phyloP scores from a whole-genome alignment of 2,113 vertebrate genomes.

The Pachycephala philippinensis region DNA sequence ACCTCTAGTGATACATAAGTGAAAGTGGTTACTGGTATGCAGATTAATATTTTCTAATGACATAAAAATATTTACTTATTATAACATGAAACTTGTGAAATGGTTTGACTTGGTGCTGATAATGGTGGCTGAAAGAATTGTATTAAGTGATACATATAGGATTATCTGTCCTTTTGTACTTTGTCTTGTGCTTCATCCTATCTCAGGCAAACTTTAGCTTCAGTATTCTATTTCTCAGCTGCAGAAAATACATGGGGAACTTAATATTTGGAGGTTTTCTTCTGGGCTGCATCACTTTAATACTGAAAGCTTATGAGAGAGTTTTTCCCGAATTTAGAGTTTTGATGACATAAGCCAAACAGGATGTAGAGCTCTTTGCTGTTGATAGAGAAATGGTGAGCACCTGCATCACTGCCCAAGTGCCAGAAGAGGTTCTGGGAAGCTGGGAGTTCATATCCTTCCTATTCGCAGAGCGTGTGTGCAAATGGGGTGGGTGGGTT shows the following conservation, averaged over 20 bases:
- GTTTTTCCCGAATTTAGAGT: neutral
- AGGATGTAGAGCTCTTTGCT: neutral
- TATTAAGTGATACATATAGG: neutral
- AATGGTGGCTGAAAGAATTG: neutral
- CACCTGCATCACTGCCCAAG: neutral
- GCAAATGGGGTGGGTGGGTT: neutral
- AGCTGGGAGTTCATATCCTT: neutral
- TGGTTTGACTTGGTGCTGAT: neutral
- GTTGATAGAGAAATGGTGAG: neutral
- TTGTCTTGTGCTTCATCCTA: neutral
- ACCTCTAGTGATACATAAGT: neutral
- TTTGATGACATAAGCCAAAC: neutral
- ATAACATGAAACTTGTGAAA: neutral
- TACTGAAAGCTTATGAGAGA: neutral
- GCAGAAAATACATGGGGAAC: neutral
- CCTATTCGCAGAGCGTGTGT: accelerated
- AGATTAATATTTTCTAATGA: neutral
- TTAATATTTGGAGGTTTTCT: neutral
- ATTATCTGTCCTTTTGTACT: neutral
- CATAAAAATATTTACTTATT: neutral
- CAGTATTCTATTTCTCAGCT: neutral
- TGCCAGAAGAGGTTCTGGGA: neutral
- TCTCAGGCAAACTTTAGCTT: neutral
- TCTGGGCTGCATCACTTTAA: neutral
- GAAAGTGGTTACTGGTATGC: neutral